phyloP scores from a whole-genome alignment of 37 sponge, comb jelly and placozoan species.

The Eunapius fragilis region DNA sequence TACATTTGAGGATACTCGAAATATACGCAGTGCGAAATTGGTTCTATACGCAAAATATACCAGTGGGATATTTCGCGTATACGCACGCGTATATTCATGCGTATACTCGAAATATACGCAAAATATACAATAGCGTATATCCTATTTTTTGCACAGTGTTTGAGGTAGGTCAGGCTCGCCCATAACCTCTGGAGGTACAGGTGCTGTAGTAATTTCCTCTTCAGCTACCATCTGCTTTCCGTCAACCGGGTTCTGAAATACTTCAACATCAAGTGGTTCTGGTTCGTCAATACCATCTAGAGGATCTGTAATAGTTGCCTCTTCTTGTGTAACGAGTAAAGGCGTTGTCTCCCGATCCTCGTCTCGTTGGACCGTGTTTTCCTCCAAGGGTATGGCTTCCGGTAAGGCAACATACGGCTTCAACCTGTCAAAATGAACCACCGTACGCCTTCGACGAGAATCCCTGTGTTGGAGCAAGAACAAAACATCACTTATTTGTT shows the following conservation, averaged over 20 bases:
- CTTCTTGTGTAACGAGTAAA: not conserved
- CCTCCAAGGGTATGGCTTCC: not conserved
- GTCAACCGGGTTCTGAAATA: not conserved
- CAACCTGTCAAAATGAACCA: not conserved
- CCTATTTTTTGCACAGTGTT: too few relatives aligned
- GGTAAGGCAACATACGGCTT: not conserved
- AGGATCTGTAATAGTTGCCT: not conserved
- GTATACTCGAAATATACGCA: too few relatives aligned
- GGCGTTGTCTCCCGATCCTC: not conserved
- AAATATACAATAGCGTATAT: too few relatives aligned
- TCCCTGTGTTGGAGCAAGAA: not conserved
- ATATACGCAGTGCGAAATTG: too few relatives aligned
- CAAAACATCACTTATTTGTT: not conserved
- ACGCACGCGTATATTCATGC: too few relatives aligned
- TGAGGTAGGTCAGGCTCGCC: not conserved
- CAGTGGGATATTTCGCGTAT: too few relatives aligned
- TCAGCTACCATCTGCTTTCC: not conserved
- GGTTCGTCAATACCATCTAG: not conserved
- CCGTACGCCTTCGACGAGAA: conserved; percentile 2
- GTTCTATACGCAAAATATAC: too few relatives aligned
- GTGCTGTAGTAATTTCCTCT: not conserved
- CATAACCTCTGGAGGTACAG: too few relatives aligned
- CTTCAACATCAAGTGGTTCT: not conserved
- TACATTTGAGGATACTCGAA: too few relatives aligned
- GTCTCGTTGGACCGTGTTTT: not conserved